A percentile compares a stretch with the other conserved stretches of the same genome.
phyloP scores from a whole-genome alignment of 2,888 invertebrate genomes.

The Andrena flavipes region DNA sequence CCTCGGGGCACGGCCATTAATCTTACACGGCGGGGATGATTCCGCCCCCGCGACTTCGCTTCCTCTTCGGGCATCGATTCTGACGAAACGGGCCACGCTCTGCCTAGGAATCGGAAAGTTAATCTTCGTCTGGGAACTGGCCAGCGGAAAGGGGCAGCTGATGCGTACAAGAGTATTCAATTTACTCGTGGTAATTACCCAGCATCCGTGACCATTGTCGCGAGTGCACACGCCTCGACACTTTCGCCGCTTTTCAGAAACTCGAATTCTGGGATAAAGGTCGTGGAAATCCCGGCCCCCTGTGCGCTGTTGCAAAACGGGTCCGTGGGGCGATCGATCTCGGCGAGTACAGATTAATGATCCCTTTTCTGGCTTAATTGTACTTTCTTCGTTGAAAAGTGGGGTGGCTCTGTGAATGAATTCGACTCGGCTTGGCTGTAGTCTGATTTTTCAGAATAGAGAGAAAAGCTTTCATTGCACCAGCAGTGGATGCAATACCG shows the following conservation, averaged over 20 bases:
- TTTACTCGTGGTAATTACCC: conserved; percentile 37
- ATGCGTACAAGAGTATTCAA: conserved; percentile 48
- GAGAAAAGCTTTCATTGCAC: not conserved
- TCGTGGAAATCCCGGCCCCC: not conserved
- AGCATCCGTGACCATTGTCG: not conserved
- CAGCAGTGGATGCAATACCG: not conserved
- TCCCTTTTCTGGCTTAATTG: not conserved
- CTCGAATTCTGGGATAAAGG: not conserved
- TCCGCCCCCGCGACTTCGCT: conserved; percentile 37
- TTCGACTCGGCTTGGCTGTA: not conserved
- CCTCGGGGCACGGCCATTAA: conserved; percentile 61
- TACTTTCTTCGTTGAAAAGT: not conserved
- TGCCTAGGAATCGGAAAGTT: conserved; percentile 59
- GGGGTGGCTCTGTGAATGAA: not conserved
- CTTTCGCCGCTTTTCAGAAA: not conserved
- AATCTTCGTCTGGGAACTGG: conserved; percentile 51
- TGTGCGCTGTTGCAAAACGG: not conserved
- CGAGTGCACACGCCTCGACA: not conserved
- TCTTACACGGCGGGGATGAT: conserved; percentile 50
- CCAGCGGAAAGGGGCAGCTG: not conserved
- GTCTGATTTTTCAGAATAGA: not conserved
- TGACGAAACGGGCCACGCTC: conserved; percentile 48
- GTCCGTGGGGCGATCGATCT: conserved; percentile 1
- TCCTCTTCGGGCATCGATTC: conserved; percentile 38
- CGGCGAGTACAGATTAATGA: conserved; percentile 25